Conservation (phyloP, 2,888 invertebrate species). For the Pammene aurita region DNA sequence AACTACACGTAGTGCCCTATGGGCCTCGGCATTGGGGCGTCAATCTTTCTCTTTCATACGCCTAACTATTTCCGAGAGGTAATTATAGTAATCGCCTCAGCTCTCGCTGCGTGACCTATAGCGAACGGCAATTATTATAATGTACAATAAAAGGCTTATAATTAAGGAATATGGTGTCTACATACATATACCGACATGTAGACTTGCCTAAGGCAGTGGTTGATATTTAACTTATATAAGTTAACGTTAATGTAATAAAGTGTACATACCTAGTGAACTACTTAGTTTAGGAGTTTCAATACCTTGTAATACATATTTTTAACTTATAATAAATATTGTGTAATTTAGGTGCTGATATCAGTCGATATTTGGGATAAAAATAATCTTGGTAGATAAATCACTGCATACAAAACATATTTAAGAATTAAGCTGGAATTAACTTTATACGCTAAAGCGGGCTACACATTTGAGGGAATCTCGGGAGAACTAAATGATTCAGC, state of each 20-base stretch:
- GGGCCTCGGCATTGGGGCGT: conserved; percentile 8
- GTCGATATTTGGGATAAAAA: conserved; percentile 44
- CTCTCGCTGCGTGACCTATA: conserved; percentile 29
- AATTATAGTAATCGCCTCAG: conserved; percentile 29
- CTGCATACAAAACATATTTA: conserved; percentile 25
- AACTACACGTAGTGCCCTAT: conserved; percentile 50
- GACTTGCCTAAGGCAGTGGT: conserved; percentile 63
- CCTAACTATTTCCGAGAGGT: conserved; percentile 16
- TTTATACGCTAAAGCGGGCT: conserved; percentile 27
- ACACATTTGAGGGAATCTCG: background rate
- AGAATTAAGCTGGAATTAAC: conserved; percentile 34
- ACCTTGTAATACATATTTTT: conserved; percentile 44
- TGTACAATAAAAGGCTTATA: conserved; percentile 40
- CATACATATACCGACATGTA: conserved; percentile 51
- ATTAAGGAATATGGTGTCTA: conserved; percentile 57
- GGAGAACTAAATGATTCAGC: background rate
- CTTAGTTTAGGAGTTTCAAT: conserved; percentile 51
- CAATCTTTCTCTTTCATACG: conserved; percentile 16
- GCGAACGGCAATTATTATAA: conserved; percentile 31
- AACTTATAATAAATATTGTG: conserved; percentile 33
- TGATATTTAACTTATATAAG: conserved; percentile 41
- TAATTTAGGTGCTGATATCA: conserved; percentile 56
- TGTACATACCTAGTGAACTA: conserved; percentile 67
- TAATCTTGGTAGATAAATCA: conserved; percentile 36
- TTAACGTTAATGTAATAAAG: conserved; percentile 64